phyloP scores from a whole-genome alignment of 2,113 vertebrate genomes.

The Asarcornis scutulata region DNA sequence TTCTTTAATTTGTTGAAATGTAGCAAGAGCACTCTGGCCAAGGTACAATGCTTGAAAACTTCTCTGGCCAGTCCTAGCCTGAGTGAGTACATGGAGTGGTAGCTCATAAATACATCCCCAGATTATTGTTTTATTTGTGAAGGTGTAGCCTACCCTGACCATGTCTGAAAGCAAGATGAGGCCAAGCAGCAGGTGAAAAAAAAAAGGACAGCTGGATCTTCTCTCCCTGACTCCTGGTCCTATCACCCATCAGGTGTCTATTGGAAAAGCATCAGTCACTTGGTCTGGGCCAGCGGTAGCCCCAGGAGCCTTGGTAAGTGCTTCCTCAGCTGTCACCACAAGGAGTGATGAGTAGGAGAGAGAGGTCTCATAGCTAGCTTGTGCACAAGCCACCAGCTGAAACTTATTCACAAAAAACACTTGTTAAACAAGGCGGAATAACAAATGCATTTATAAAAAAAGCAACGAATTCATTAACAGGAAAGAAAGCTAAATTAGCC shows the following conservation, averaged over 20 bases:
- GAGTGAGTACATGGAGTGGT: background rate
- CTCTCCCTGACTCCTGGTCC: background rate
- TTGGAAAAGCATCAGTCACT: background rate
- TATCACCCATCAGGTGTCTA: background rate
- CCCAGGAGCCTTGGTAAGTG: background rate
- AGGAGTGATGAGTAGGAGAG: background rate
- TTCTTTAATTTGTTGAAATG: conserved; percentile 55
- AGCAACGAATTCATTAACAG: conserved; percentile 23
- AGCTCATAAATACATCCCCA: background rate
- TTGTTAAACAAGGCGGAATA: conserved; percentile 35
- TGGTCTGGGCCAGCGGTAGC: background rate
- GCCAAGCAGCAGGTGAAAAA: background rate
- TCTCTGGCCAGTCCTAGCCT: background rate
- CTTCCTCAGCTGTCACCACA: background rate
- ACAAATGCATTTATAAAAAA: conserved; percentile 32
- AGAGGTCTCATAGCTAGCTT: background rate
- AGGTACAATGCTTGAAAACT: conserved; percentile 3
- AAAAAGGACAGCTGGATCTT: background rate
- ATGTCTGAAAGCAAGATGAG: background rate
- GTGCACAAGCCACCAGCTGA: conserved; percentile 3
- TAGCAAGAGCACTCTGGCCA: background rate
- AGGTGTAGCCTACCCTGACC: background rate
- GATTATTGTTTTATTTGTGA: background rate
- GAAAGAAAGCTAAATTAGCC: conserved; percentile 26
- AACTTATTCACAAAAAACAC: background rate